Percentiles rank a stretch among this genome's conserved stretches.
These are phyloP conservation scores for Hyalella azteca DNA, from an alignment of 2,888 invertebrate species.

Conservation along the genomic window DNA sequence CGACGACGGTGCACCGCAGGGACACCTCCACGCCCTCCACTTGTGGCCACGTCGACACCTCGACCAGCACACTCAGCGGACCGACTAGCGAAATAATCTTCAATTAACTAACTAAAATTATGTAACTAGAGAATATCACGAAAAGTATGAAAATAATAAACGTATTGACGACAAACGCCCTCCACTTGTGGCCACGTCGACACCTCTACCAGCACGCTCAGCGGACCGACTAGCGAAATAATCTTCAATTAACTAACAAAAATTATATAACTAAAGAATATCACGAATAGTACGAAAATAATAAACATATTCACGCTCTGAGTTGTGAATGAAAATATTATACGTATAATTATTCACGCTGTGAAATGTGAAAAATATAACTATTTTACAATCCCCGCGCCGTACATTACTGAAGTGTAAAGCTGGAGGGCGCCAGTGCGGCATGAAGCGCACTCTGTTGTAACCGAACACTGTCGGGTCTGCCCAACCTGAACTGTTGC, in stretches of 20 bases:
- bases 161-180: background rate
- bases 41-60: slow-evolving; percentile 42
- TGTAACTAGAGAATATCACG: background rate
- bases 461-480: slow-evolving; percentile 52
- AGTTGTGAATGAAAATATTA: too few species aligned
- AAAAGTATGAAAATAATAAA: background rate
- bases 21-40: slow-evolving; percentile 46
- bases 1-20: slow-evolving; percentile 45
- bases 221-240: slow-evolving; percentile 36
- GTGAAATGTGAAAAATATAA: too few species aligned
- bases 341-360: too few species aligned
- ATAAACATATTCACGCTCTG: too few species aligned
- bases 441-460: slow-evolving; percentile 47
- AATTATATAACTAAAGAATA: too few species aligned
- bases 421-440: slow-evolving; percentile 46
- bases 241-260: too few species aligned
- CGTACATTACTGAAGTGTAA: slow-evolving; percentile 47
- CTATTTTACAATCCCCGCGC: slow-evolving; percentile 41
- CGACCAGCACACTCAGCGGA: slow-evolving; percentile 41
- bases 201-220: slow-evolving; percentile 37
- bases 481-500: slow-evolving; percentile 46
- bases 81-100: slow-evolving; percentile 35
- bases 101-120: background rate
- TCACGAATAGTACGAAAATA: too few species aligned
- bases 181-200: slow-evolving; percentile 41